These are phyloP conservation scores for Parasteatoda lunata DNA, from an alignment of 2,888 invertebrate species.

Conservation along the genomic window DNA sequence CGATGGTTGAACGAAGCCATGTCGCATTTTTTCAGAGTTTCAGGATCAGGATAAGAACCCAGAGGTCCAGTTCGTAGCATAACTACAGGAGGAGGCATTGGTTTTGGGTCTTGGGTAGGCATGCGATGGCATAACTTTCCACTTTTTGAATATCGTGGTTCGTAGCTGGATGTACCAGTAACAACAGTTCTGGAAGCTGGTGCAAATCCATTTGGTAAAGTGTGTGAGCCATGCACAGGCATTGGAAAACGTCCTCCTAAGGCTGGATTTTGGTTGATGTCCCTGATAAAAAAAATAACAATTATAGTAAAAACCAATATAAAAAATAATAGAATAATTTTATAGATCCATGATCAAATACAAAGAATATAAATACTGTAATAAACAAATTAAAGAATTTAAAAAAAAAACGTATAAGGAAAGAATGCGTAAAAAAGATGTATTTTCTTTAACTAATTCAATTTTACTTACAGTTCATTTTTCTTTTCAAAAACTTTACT, in stretches of 20 bases:
- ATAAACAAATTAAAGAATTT: no score
- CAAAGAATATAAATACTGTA: no score
- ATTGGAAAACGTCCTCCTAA: slow-evolving; percentile 32
- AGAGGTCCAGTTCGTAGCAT: slow-evolving; percentile 54
- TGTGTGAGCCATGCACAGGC: slow-evolving; percentile 14
- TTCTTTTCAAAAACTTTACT: no score
- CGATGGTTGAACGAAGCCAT: slow-evolving; percentile 12
- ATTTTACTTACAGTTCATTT: no score
- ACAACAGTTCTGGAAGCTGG: background rate
- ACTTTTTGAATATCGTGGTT: slow-evolving; percentile 58
- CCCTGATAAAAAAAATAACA: background rate
- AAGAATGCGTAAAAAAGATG: no score
- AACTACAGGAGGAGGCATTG: slow-evolving; percentile 45
- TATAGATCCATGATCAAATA: no score
- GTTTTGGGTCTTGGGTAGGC: slow-evolving; percentile 35
- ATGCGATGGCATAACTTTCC: slow-evolving; percentile 40
- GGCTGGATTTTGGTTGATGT: slow-evolving; percentile 26
- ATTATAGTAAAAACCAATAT: no score
- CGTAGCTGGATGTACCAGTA: slow-evolving; percentile 23
- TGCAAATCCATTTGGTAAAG: slow-evolving; percentile 10
- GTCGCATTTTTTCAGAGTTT: slow-evolving; percentile 37
- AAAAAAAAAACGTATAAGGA: no score
- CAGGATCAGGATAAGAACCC: slow-evolving; percentile 50
- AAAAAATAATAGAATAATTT: no score
- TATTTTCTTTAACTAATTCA: no score